Evolutionary conservation across 1,140 invertebrate genomes (phyloP).

Genomic region (Drosophila parvula): DNA sequence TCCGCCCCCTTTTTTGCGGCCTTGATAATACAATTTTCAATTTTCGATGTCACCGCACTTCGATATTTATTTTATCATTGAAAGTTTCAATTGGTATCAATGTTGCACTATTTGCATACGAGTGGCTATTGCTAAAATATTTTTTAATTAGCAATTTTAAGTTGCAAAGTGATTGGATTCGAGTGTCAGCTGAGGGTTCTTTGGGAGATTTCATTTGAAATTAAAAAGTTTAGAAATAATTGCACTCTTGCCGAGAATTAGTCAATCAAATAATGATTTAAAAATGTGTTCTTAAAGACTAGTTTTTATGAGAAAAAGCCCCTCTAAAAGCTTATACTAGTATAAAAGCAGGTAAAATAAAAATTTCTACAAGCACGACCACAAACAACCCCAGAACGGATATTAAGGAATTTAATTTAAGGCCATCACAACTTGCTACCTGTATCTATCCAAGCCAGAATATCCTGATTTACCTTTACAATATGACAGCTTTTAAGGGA

Average conservation of each 20-base stretch:
- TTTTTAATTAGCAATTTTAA: conserved; percentile 32
- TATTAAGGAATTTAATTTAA: background rate
- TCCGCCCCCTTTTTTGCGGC: conserved; percentile 13
- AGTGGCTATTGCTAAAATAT: conserved; percentile 30
- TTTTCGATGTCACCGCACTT: conserved; percentile 27
- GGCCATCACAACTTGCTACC: background rate
- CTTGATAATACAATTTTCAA: conserved; percentile 38
- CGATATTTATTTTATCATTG: conserved; percentile 44
- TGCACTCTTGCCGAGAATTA: background rate
- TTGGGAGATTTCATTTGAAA: background rate
- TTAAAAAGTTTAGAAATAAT: conserved; percentile 1
- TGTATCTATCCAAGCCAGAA: background rate
- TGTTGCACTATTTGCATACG: conserved; percentile 21
- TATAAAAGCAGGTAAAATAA: no score
- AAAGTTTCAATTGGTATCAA: conserved; percentile 32
- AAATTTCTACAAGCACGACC: background rate
- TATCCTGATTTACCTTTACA: background rate
- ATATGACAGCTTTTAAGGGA: background rate
- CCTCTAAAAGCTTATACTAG: no score
- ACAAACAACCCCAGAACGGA: background rate
- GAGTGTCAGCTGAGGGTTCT: background rate
- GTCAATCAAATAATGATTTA: background rate
- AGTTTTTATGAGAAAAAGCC: no score
- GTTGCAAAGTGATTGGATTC: background rate
- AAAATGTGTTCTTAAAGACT: no score